Evolutionary conservation across 2,888 invertebrate genomes (phyloP).

Genomic region (Notodonta ziczac): DNA sequence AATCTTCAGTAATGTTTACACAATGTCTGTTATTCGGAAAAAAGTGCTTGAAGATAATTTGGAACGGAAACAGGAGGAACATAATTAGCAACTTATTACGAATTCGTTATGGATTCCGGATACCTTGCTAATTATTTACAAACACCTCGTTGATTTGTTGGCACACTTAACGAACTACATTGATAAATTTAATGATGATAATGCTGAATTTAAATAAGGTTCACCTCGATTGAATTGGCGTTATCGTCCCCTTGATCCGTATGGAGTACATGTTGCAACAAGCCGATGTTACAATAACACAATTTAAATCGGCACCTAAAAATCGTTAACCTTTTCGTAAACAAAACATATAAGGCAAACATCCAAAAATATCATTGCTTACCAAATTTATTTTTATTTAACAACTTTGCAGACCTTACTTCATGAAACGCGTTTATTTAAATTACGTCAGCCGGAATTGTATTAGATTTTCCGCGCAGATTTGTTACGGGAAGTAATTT

Average conservation of each 20-base stretch:
- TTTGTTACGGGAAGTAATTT: slow-evolving; percentile 36
- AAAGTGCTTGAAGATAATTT: background rate
- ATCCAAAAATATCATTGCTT: slow-evolving; percentile 34
- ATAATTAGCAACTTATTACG: slow-evolving; percentile 37
- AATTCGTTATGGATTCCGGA: slow-evolving; percentile 43
- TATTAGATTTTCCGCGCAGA: slow-evolving; percentile 26
- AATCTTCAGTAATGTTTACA: too few relatives aligned
- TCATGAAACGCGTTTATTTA: too few relatives aligned
- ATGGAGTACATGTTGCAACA: slow-evolving; percentile 24
- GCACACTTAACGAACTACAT: slow-evolving; percentile 13
- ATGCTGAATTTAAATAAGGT: slow-evolving; percentile 21
- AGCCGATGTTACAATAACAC: slow-evolving; percentile 28
- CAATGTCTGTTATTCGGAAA: too few relatives aligned
- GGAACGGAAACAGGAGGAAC: slow-evolving; percentile 20
- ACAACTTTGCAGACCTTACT: slow-evolving; percentile 29
- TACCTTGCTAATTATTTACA: slow-evolving; percentile 39
- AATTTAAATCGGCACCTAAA: slow-evolving; percentile 20
- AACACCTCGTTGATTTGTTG: slow-evolving; percentile 32
- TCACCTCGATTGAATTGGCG: slow-evolving; percentile 40
- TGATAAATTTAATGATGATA: slow-evolving; percentile 25
- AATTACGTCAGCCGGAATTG: too few relatives aligned
- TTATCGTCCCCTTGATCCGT: slow-evolving; percentile 46
- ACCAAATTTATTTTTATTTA: slow-evolving; percentile 46
- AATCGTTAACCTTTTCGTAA: slow-evolving; percentile 7
- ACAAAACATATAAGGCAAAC: slow-evolving; percentile 26